Evolutionary conservation across 2,888 invertebrate species (phyloP), one percentile per base, ranked within the genome.

Genomic region (Drosophila infuscata): DNA sequence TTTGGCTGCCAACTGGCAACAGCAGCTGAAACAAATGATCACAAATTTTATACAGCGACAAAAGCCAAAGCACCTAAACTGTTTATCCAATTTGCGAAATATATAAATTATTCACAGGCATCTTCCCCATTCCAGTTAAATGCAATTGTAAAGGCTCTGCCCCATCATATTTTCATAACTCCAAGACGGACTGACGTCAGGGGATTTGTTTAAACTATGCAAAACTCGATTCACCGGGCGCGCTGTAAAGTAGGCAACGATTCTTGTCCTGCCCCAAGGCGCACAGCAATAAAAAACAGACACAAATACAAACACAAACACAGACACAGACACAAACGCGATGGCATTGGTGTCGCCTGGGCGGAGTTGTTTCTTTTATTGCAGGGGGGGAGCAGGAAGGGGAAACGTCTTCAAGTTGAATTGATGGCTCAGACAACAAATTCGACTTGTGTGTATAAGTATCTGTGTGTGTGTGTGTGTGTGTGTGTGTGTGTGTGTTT

Each of bases 341-440:
- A 53, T 70, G 63, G 35, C 57, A 81, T 51, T 43, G 61, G 53
- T 70, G 72, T 72, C 56, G 70, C 62, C 61, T 41, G 36, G 32
- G 25, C 15, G 46, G 62, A 35, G 46, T 46, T 46, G 46, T 46
- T 46, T 46, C 46, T 46, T 46, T 46, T 46, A 46, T 46, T 46
- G 46, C 46, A 25, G 7, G 20, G 46, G n/a, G 11, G 6, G 25
- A 33, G 53, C 5, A 46, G 60, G 56, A 49, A 59, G 57, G 69
- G 71, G 32, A 58, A 70, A 76, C 76, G 87, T 80, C 90, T 86
- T 85, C 81, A 90, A 86, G 63, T 82, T 88, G 86, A 88, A 88
- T 88, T 86, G 88, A 85, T 85, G 90, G 90, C 83, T 85, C 79
- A 79, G 88, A 88, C 90, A 85, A 85, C 88, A 88, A 85, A 88